phyloP scores from a whole-genome alignment of 1,140 invertebrate species.

The Telenomus remus region DNA sequence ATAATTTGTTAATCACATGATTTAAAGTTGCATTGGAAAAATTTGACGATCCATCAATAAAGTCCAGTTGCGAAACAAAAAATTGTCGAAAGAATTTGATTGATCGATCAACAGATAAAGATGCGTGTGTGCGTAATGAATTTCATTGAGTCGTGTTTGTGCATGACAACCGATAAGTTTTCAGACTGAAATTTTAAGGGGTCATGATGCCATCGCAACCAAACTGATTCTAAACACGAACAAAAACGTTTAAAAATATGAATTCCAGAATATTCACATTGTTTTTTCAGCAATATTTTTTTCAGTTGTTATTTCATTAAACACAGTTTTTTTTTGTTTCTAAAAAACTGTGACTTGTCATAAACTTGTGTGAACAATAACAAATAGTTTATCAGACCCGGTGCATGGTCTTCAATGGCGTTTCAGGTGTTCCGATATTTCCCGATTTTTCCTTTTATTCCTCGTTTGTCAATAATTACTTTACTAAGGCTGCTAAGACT shows the following conservation, averaged over 20 bases:
- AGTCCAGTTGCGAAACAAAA: not conserved
- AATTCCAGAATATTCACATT: no score
- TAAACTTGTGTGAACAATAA: constrained; percentile 21
- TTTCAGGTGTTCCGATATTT: constrained; percentile 33
- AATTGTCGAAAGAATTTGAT: constrained; percentile 2
- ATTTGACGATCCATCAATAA: no score
- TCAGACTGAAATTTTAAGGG: constrained; percentile 47
- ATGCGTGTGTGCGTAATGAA: not conserved
- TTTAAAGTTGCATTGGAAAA: no score
- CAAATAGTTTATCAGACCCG: constrained; percentile 16
- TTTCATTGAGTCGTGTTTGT: not conserved
- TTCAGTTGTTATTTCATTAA: no score
- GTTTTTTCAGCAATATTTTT: no score
- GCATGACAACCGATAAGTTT: constrained; percentile 41
- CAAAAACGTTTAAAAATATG: no score
- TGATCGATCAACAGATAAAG: constrained; percentile 23
- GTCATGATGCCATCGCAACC: constrained; percentile 50
- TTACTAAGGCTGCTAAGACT: no score
- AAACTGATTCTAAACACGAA: constrained; percentile 41
- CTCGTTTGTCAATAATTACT: no score
- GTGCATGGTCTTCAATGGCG: constrained; percentile 4
- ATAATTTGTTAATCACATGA: no score
- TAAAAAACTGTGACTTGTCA: constrained; percentile 6
- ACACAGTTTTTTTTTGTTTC: no score
- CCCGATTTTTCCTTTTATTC: constrained; percentile 10